Evolutionary conservation across 2,797 vertebrate genomes (phyloP).

Genomic region (Eulemur mongoz): DNA sequence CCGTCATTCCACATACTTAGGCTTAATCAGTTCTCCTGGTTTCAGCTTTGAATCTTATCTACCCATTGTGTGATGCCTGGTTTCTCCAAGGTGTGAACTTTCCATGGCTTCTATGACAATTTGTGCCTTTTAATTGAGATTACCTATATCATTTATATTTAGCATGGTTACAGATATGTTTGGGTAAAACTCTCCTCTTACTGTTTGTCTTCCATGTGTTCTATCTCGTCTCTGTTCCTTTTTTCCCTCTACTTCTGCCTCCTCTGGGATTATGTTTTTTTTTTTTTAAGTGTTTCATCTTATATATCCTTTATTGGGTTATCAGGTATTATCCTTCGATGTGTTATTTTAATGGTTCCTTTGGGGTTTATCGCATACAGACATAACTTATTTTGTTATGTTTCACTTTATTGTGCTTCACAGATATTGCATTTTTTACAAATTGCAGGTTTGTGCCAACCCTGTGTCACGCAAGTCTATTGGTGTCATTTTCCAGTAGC

Average conservation of each 20-base stretch:
- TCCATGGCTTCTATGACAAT: background rate
- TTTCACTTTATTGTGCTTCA: background rate
- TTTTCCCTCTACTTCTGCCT: background rate
- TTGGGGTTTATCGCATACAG: background rate
- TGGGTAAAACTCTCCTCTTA: background rate
- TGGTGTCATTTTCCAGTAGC: background rate
- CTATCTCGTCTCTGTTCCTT: background rate
- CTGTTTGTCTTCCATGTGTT: background rate
- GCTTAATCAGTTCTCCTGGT: background rate
- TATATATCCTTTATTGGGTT: background rate
- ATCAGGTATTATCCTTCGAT: background rate
- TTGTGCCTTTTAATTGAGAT: background rate
- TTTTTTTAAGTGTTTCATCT: background rate
- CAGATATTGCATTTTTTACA: background rate
- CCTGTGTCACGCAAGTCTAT: too few relatives aligned
- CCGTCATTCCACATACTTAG: background rate
- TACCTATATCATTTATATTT: background rate
- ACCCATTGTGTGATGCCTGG: background rate
- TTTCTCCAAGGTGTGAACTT: background rate
- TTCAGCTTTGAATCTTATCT: background rate
- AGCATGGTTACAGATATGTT: background rate
- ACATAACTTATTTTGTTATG: too few relatives aligned
- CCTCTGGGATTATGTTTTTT: background rate
- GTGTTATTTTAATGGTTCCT: background rate
- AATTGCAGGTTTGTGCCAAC: background rate